Evolutionary conservation across 2,113 vertebrate species (phyloP).

Genomic region (Galeopterus variegatus): DNA sequence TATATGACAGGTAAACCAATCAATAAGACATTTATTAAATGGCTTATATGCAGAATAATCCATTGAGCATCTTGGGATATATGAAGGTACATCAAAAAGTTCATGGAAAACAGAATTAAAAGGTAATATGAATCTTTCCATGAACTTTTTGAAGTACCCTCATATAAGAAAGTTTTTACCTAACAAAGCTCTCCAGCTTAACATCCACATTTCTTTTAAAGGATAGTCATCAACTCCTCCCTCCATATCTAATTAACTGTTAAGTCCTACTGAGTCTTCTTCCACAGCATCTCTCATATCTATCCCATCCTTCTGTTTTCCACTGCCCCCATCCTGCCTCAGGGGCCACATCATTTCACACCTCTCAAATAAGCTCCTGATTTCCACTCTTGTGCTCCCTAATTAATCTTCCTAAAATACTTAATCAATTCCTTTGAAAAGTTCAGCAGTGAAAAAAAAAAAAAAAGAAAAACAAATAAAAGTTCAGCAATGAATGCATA

Average conservation of each 20-base stretch:
- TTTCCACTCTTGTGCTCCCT: neutral
- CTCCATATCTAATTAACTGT: neutral
- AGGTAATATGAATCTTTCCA: no score
- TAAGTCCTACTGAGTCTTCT: constrained; percentile 20
- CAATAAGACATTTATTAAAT: constrained; percentile 14
- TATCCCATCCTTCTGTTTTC: neutral
- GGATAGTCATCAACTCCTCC: neutral
- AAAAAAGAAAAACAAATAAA: neutral
- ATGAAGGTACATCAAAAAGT: neutral
- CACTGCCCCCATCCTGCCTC: neutral
- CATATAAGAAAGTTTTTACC: neutral
- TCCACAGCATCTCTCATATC: neutral
- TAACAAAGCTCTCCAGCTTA: constrained; percentile 21
- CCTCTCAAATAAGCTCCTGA: neutral
- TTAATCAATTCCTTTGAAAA: neutral
- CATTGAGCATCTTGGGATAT: neutral
- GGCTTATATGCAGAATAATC: neutral
- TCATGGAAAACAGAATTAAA: no score
- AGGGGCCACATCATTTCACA: neutral
- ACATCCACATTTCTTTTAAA: neutral
- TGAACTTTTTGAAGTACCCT: no score
- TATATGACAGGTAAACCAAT: neutral
- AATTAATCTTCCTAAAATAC: constrained; percentile 31
- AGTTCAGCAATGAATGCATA: constrained; percentile 20
- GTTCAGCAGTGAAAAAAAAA: neutral